Evolutionary conservation across 2,797 vertebrate species (phyloP).

Genomic region (Mus minutoides): DNA sequence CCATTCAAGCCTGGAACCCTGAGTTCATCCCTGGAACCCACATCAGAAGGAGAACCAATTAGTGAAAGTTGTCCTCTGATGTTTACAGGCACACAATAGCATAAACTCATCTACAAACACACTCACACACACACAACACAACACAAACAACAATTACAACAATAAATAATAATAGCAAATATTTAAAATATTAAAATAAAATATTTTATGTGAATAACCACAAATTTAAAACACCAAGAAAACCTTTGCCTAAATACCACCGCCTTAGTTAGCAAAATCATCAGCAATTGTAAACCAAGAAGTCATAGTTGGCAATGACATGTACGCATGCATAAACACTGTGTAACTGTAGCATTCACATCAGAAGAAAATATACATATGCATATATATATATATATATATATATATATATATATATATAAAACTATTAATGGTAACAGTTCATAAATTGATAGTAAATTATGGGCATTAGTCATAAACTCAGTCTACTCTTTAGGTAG

Average conservation of each 20-base stretch:
- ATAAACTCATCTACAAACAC: neutral
- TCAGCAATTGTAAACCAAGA: constrained; percentile 17
- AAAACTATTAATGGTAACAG: constrained; percentile 16
- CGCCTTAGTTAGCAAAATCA: neutral
- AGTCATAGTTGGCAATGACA: neutral
- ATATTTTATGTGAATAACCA: constrained; percentile 35
- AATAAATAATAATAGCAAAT: neutral
- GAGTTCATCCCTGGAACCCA: neutral
- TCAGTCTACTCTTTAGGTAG: neutral
- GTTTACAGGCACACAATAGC: neutral
- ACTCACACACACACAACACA: neutral
- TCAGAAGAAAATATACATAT: neutral
- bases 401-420: neutral
- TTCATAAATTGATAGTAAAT: neutral
- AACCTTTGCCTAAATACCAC: neutral
- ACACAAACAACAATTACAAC: neutral
- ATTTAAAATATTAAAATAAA: neutral
- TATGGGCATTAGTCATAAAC: neutral
- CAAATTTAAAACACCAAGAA: constrained; percentile 30
- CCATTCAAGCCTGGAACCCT: neutral
- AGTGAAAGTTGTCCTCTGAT: neutral
- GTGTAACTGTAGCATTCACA: neutral
- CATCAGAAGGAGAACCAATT: neutral
- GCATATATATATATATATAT: too few relatives aligned
- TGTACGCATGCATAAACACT: neutral